Base-by-base conservation (phyloP, 1,140 invertebrate species). In the Anoplophora glabripennis region DNA sequence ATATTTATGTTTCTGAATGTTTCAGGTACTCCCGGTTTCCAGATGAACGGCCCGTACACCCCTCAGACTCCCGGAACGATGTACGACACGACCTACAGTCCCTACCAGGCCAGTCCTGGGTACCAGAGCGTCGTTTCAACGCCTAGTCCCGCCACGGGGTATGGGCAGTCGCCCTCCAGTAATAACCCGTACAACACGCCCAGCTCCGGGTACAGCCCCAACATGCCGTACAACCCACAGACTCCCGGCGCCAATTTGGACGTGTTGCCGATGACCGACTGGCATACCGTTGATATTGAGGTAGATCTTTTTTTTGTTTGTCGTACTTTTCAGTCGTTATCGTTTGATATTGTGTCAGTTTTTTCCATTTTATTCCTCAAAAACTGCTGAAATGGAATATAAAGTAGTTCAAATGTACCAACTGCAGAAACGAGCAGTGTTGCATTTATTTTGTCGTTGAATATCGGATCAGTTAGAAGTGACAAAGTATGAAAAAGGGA, bases 211-310 rank as follows among this genome's bases (percentile, higher is more conserved):
- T 96, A 94, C 75, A 93, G 90, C 70, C 92, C 92, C 1, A 92
- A 92, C 82, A 94, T 91, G 42, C 93, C 91, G 0, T 90, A 88
- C 66, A 86, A 89, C 76, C 87, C 88, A 1, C 89, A 91, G 73
- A 93, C 92, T 15, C 92, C 92, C 7, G 90, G 92, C 28, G 82
- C 88, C 15, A 84, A 84, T 72, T 72, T 85, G 21, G 84, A 85
- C 57, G 75, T 83, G 0, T 59, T 77, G 14, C 78, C 80, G 7
- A 78, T 79, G 65, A 80, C 81, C 3, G 84, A 98, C 69, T 99
- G 96, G 96, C 89, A 92, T 64, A 92, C 93, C 5, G 88, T 91
- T 1, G 94, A 98, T 63, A 90, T 99, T 69, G 92, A 93, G 75
- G 71, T 71, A 56, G 54, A n/a, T 40, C 10, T 12, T 11, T 4